Evolutionary conservation across 1,140 invertebrate species (phyloP), one percentile per base, ranked within the genome.

Genomic region (Drosophila tropicalis): DNA sequence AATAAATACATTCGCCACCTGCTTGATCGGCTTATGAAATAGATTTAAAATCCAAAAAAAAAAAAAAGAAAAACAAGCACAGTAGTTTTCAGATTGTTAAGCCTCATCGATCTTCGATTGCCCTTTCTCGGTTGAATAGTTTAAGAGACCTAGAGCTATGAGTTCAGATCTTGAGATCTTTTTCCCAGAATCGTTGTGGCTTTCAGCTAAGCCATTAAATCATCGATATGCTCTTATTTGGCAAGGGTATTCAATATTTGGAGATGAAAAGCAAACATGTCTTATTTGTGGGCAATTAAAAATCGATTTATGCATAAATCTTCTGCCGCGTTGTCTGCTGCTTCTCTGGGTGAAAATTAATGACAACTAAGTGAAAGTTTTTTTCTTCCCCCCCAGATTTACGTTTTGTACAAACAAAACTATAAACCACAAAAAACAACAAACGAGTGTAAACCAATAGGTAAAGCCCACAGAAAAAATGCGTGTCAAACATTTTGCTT

Each of bases 341-440:
- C 65, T 56, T 41, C 40, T 56, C 75, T 64, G 41, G 76, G 72
- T 73, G 76, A 83, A 87, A 90, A 87, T 71, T 89, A 89, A 89
- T 84, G 80, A 90, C 71, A 58, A 74, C 70, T 67, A 51, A 87
- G 84, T 87, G 84, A 87, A 87, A 87, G 84, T 87, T 70, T 39
- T 68, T 71, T 81, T 63, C 51, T 57, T 56, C 22, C 22, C 32
- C 32, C 54, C 19, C 65, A 40, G 54, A 34, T 25, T 67, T 51
- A 22, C 44, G 44, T 51, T 51, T 25, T 32, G 17, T 34, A 64
- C 54, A 61, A 54, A 71, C 66, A 70, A 69, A 67, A 60, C 76
- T 65, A 57, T 1, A 44, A 15, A 44, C 41, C 13, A 15, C n/a
- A 41, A 41, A 41, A 44, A 44, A 44, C 17, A 44, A 47, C 15